Evolutionary conservation across 30 jellyfish, hydroid and myxozoan species (phyloP).

Genomic region (Aurelia coerulea): DNA sequence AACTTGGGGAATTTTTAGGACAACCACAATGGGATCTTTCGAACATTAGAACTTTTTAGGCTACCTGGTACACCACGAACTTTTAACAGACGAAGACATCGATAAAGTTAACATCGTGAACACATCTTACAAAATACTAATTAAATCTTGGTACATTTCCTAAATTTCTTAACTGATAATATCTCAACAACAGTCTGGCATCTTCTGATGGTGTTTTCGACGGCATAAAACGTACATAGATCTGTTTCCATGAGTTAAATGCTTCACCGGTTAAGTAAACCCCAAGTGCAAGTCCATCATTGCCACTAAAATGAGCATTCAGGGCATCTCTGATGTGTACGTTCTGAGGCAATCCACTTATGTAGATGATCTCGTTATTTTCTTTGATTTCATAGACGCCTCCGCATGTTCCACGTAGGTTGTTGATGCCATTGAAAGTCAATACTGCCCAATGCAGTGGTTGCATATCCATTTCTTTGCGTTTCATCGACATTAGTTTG

Average conservation of each 20-base stretch:
- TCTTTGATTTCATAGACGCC: constrained; percentile 96
- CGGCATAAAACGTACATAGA: constrained; percentile 86
- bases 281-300: constrained; percentile 91
- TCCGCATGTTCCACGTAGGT: constrained; percentile 83
- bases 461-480: constrained; percentile 83
- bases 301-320: constrained; percentile 98
- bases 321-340: constrained; percentile 95
- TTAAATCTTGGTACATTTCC: constrained; percentile 91
- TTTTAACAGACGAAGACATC: no score
- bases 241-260: constrained; percentile 49
- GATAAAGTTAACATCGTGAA: no score
- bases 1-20: no score
- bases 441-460: constrained; percentile 82
- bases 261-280: constrained; percentile 69
- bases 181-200: constrained; percentile 88
- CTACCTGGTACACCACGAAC: no score
- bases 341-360: constrained; percentile 95
- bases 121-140: not conserved
- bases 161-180: constrained; percentile 76
- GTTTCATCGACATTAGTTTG: constrained; percentile 77
- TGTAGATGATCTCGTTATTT: constrained; percentile 74
- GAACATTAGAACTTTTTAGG: no score
- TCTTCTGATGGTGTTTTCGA: constrained; percentile 86
- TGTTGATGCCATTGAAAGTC: constrained; percentile 87
- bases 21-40: no score